Conservation (phyloP, 1,140 invertebrate genomes). For the Drosophila sucinea region DNA sequence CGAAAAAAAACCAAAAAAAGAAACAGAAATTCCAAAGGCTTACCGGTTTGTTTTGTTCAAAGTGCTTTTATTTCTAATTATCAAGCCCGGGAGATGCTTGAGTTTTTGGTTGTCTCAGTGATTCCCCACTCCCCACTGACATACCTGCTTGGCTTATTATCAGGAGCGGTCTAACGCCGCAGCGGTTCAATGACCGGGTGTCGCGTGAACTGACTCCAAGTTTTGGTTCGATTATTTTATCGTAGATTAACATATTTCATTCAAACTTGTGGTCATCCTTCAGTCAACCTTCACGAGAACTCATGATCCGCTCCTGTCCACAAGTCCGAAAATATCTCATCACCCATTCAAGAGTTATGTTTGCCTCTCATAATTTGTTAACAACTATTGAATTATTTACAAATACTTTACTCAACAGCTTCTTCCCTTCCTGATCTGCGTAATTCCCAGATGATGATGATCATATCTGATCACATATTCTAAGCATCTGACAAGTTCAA, state of each 20-base stretch:
- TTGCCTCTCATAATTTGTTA: constrained; percentile 2
- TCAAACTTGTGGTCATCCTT: too few relatives aligned
- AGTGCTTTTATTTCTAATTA: constrained; percentile 62
- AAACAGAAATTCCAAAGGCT: constrained; percentile 13
- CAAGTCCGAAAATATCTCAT: background rate
- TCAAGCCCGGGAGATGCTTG: constrained; percentile 7
- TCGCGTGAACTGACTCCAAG: background rate
- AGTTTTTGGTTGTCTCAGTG: background rate
- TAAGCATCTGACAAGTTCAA: constrained; percentile 69
- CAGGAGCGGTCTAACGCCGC: background rate
- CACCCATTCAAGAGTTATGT: background rate
- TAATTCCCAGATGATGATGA: constrained; percentile 40
- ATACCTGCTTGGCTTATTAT: background rate
- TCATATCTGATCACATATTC: constrained; percentile 29
- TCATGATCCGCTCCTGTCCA: background rate
- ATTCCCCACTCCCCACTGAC: background rate
- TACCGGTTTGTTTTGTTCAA: constrained; percentile 62
- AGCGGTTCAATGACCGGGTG: background rate
- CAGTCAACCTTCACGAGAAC: too few relatives aligned
- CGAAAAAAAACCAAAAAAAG: background rate
- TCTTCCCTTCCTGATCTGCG: constrained; percentile 46
- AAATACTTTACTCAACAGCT: background rate
- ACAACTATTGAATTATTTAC: constrained; percentile 26
- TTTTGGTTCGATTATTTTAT: too few relatives aligned
- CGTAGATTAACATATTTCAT: too few relatives aligned